Base-by-base conservation (phyloP, 35 echinoderm and acorn worm genomes). In the Antedon bifida region DNA sequence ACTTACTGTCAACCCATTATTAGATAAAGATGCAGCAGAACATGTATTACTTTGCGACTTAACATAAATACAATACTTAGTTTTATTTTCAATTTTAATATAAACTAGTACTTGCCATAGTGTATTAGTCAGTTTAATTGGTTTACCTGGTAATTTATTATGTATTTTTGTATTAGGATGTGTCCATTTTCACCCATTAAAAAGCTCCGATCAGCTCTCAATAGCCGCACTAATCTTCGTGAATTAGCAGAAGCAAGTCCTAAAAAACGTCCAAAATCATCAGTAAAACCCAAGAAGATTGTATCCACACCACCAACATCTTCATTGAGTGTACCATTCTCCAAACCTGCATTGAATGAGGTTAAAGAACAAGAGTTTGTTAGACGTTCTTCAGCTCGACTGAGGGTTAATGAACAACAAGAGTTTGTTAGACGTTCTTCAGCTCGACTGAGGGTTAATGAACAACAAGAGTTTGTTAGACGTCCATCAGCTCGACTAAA, bases 141-240 rank as follows among this genome's bases (percentile, higher is more conserved):
- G n/a, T n/a, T n/a, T n/a, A n/a, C n/a, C n/a, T n/a, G n/a, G n/a
- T n/a, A n/a, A n/a, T n/a, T n/a, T n/a, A n/a, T n/a, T n/a, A n/a
- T n/a, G n/a, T n/a, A n/a, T n/a, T n/a, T n/a, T n/a, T n/a, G n/a
- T n/a, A n/a, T n/a, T 64, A 64, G 51, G 51, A 16, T 64, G 19
- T 64, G 51, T 46, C 93, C 86, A 46, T 77, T 84, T 7, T 91
- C 89, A 30, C 93, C 93, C 12, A 96, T 96, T 30, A 96, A 91
- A 81, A 96, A 96, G 84, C 84, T 96, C 31, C 83, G 93, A n/a
- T 89, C 86, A 33, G 93, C 93, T 13, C 86, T 96, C 1, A 80
- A 77, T 34, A 87, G 89, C 51, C 86, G 87, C 0, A 82, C 34
- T 73, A 91, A 88, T 38, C 86, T 96, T 13, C 64, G 84, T 56